Conservation (phyloP, 2,797 vertebrate species). For the Coranthus polyacanthus region DNA sequence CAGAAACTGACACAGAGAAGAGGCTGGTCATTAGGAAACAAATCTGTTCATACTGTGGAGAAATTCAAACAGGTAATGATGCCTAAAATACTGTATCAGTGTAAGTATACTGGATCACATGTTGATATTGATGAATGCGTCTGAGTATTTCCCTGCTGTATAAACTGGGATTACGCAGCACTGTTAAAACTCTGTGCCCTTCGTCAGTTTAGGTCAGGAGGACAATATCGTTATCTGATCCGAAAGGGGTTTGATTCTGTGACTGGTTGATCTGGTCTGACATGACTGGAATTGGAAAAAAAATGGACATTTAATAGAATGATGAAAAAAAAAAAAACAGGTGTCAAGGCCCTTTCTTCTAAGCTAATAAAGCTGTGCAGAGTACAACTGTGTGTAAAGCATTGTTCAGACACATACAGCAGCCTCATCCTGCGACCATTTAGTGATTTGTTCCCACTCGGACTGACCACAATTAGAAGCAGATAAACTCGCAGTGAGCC, state of each 20-base stretch:
- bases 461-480: conserved; percentile 45
- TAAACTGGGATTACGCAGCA: too few relatives aligned
- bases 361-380: background rate
- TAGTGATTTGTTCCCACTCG: conserved; percentile 17
- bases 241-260: conserved; percentile 20
- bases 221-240: conserved; percentile 25
- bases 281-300: background rate
- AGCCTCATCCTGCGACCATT: conserved; percentile 4
- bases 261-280: conserved; percentile 17
- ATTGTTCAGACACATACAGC: conserved; percentile 1
- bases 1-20: background rate
- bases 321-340: conserved; percentile 6
- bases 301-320: background rate
- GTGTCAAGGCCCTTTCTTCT: background rate
- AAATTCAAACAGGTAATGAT: too few relatives aligned
- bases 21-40: too few relatives aligned
- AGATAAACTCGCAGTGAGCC: conserved; percentile 14
- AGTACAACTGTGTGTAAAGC: conserved; percentile 2
- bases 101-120: too few relatives aligned
- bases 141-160: too few relatives aligned
- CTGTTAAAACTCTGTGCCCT: conserved; percentile 4
- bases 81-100: too few relatives aligned
- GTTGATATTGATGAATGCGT: too few relatives aligned
- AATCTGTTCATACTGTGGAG: too few relatives aligned
- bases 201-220: conserved; percentile 15